These are phyloP conservation scores for Cyrtorhinus lividipennis DNA, from an alignment of 1,140 invertebrate species.

Conservation along the genomic window DNA sequence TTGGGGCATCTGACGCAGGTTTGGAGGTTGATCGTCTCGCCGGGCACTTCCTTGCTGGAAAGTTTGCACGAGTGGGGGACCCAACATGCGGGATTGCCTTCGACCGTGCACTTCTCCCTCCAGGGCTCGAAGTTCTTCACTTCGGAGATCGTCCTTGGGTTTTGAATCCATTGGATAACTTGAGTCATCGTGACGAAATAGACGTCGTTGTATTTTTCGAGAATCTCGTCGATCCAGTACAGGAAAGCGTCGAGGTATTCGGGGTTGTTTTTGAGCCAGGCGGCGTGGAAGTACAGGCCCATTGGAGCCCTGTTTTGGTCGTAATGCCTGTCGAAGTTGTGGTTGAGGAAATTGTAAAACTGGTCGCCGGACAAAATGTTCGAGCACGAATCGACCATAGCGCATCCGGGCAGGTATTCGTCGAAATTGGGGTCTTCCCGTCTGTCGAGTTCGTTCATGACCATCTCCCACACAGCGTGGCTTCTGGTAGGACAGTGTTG, in stretches of 20 bases:
- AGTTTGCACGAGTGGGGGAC: slow-evolving; percentile 80
- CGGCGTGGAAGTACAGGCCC: slow-evolving; percentile 89
- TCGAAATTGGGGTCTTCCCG: slow-evolving; percentile 82
- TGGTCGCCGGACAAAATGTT: slow-evolving; percentile 86
- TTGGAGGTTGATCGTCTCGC: slow-evolving; percentile 82
- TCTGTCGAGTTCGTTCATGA: slow-evolving; percentile 90
- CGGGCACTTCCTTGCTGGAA: slow-evolving; percentile 80
- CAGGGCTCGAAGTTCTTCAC: slow-evolving; percentile 85
- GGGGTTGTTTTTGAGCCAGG: slow-evolving; percentile 89
- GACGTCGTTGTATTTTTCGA: slow-evolving; percentile 76
- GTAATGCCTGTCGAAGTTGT: slow-evolving; percentile 92
- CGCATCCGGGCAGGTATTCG: slow-evolving; percentile 82
- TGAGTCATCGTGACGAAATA: slow-evolving; percentile 97
- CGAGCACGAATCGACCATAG: slow-evolving; percentile 92
- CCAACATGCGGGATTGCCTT: slow-evolving; percentile 64
- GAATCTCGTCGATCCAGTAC: slow-evolving; percentile 86
- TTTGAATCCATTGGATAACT: slow-evolving; percentile 93
- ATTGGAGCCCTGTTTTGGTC: slow-evolving; percentile 84
- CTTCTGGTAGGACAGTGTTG: slow-evolving; percentile 83
- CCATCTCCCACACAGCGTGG: slow-evolving; percentile 94
- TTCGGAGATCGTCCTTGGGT: slow-evolving; percentile 66
- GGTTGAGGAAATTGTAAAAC: slow-evolving; percentile 89
- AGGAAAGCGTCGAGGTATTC: slow-evolving; percentile 86
- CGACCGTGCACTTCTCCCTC: slow-evolving; percentile 79
- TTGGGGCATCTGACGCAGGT: slow-evolving; percentile 85